Evolutionary conservation across 2,888 invertebrate species (phyloP), one percentile per base, ranked within the genome.

Genomic region (Platycheirus albimanus): DNA sequence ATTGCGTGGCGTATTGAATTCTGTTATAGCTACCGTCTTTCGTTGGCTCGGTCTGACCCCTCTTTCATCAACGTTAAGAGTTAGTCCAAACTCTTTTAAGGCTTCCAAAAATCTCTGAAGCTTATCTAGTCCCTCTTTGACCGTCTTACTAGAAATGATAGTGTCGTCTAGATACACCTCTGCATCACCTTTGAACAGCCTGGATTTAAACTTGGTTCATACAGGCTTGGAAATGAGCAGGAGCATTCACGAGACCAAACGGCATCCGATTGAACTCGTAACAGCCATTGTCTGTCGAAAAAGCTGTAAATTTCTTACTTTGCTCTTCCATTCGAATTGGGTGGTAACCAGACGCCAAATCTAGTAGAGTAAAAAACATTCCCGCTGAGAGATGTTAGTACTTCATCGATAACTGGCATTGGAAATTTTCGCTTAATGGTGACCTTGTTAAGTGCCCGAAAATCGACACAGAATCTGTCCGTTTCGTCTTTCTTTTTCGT

Each of bases 401-500:
- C 24, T n/a, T 79, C 72, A 15, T 43, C 72, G 10, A 58, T 38
- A 0, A 47, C 41, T 7, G 78, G 78, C 67, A 67, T 78, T 5
- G 78, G 78, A 15, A 72, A 78, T 13, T 24, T 54, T 20, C 45
- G 58, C 10, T 69, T 69, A 5, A 33, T 56, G 1, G 63, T 74
- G 36, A 66, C 47, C 8, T 28, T 33, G 49, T 75, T 75, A 3
- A 75, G 45, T 6, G 20, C 36, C 15, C 90, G 63, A 74, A 88
- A 91, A 70, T 90, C 89, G 0, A 90, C n/a, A n/a, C n/a, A n/a
- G n/a, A n/a, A n/a, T n/a, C n/a, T n/a, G n/a, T n/a, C n/a, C n/a
- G n/a, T n/a, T n/a, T n/a, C n/a, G n/a, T n/a, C n/a, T n/a, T n/a
- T n/a, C n/a, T n/a, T n/a, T n/a, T n/a, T n/a, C n/a, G n/a, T n/a